Evolutionary conservation across 2,797 vertebrate species (phyloP).

Genomic region (Falco columbarius): DNA sequence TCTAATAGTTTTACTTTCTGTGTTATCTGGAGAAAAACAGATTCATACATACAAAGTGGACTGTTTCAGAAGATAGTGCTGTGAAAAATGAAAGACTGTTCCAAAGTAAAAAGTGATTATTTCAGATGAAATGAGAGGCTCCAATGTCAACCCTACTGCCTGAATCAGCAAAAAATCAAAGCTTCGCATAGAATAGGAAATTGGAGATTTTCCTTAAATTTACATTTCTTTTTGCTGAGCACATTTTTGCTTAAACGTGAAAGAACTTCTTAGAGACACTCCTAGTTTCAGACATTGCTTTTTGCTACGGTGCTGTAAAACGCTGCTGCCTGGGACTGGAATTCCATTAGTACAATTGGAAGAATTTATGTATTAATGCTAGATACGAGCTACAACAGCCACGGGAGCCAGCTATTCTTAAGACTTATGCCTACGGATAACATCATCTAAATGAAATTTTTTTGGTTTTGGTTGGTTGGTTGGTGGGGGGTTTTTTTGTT

Average conservation of each 20-base stretch:
- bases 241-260: constrained; percentile 78
- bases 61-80: constrained; percentile 80
- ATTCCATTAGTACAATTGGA: constrained; percentile 64
- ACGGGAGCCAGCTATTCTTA: not conserved
- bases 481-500: no score
- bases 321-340: constrained; percentile 58
- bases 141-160: constrained; percentile 78
- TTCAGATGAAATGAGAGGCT: constrained; percentile 80
- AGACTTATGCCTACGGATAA: not conserved
- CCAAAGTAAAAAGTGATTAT: constrained; percentile 81
- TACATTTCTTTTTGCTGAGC: constrained; percentile 82
- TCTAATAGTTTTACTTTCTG: constrained; percentile 80
- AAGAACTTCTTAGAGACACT: constrained; percentile 76
- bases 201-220: constrained; percentile 81
- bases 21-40: constrained; percentile 83
- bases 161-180: constrained; percentile 82
- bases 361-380: constrained; percentile 56
- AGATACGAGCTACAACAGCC: constrained; percentile 30
- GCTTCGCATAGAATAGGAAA: constrained; percentile 80
- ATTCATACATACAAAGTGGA: constrained; percentile 80
- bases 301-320: constrained; percentile 58
- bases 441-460: not conserved
- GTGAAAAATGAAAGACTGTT: constrained; percentile 79
- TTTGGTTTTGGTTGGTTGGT: not conserved
- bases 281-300: constrained; percentile 71